Evolutionary conservation across 2,113 vertebrate species (phyloP).

Genomic region (Oryzias woworae): DNA sequence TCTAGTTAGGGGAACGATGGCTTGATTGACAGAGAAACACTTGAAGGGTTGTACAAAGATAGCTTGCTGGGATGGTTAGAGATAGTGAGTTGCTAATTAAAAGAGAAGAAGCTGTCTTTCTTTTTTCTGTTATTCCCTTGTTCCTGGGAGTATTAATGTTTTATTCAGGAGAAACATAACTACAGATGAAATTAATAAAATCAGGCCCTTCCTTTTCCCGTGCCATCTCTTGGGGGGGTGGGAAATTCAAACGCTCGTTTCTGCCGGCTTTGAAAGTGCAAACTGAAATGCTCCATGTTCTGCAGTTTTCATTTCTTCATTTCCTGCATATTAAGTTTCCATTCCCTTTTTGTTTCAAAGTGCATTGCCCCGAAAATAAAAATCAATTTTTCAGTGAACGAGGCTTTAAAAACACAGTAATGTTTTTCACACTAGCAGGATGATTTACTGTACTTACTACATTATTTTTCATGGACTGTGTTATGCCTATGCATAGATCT

Average conservation of each 20-base stretch:
- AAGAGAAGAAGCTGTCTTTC: constrained; percentile 75
- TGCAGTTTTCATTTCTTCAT: constrained; percentile 78
- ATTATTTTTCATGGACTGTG: constrained; percentile 55
- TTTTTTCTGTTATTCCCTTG: constrained; percentile 74
- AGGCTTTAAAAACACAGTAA: constrained; percentile 71
- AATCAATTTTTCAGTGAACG: constrained; percentile 72
- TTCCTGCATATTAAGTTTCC: constrained; percentile 77
- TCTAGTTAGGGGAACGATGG: constrained; percentile 47
- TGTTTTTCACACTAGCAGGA: constrained; percentile 59
- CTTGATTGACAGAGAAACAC: constrained; percentile 74
- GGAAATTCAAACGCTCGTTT: constrained; percentile 76
- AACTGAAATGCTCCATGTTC: constrained; percentile 75
- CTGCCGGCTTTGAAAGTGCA: constrained; percentile 74
- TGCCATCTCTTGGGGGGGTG: constrained; percentile 71
- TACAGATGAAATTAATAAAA: constrained; percentile 81
- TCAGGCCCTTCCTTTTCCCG: constrained; percentile 73
- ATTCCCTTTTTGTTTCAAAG: constrained; percentile 74
- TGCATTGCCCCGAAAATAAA: constrained; percentile 71
- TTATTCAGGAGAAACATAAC: constrained; percentile 81
- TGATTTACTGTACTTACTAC: constrained; percentile 61
- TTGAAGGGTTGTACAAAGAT: constrained; percentile 71
- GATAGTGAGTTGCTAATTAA: constrained; percentile 72
- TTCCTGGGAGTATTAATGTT: constrained; percentile 78
- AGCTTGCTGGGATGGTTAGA: constrained; percentile 60
- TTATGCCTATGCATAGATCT: constrained; percentile 20